Base-by-base conservation (phyloP, 2,888 invertebrate genomes). In the Podotricha telesiphe region DNA sequence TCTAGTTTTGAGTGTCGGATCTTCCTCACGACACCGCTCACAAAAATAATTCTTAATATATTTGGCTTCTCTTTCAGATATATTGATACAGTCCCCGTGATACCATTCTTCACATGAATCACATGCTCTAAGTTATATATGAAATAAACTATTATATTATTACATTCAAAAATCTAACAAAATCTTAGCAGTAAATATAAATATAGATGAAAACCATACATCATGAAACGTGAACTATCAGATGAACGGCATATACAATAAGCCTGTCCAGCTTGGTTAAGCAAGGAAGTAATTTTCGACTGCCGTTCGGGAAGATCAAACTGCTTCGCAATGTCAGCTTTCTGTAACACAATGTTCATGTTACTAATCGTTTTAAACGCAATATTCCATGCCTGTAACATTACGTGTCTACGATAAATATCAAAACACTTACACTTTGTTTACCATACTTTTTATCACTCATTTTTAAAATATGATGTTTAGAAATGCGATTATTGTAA, bases 51-150 rank as follows among this genome's bases (percentile, higher is more conserved):
- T 97, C 80, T 98, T 97, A 68, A 99, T 99, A 76, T 96, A 95
- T 81, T 98, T 98, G 0, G 99, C 97, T 83, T 98, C 98, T 77
- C 96, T 95, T 84, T 98, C 97, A 0, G 98, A 98, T 75, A 99
- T 97, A 77, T 97, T 97, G 75, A 99, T 98, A 85, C 99, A 99
- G 82, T 99, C 98, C 0, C 99, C 99, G 82, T 99, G 99, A 83
- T 98, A 99, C 99, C 99, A 99, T 88, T 99, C 99, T 86, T 99
- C 98, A 84, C 99, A 99, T 15, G 97, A 95, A 86, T 99, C 99
- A 89, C 99, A 99, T 47, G 97, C 98, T 86, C 97, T 97, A 5
- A 83, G 67, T 11, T 8, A 51, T 37, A 45, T 20, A 51, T n/a
- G n/a, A 42, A 65, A 37, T 0, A 34, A 28, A 10, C n/a, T 6